phyloP scores from a whole-genome alignment of 2,888 invertebrate genomes.

The Iphiclides podalirius region DNA sequence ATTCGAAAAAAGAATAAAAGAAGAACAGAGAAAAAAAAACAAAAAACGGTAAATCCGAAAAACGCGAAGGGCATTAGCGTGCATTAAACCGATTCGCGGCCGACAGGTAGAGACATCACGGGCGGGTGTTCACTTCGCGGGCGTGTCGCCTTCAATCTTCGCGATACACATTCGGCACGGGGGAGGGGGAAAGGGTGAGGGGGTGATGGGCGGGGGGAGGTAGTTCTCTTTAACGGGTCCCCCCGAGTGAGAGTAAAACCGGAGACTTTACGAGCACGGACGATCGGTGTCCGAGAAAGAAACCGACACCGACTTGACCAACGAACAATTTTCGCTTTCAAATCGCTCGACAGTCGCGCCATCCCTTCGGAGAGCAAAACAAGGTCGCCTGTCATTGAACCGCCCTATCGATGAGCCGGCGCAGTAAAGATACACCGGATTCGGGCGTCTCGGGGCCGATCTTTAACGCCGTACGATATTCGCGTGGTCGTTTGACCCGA shows the following conservation, averaged over 20 bases:
- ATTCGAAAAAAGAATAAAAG: neutral
- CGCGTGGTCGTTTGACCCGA: slow-evolving; percentile 36
- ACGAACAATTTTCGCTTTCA: slow-evolving; percentile 14
- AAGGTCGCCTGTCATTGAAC: slow-evolving; percentile 16
- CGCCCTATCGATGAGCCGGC: slow-evolving; percentile 22
- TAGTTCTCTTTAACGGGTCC: neutral
- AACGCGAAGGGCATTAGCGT: neutral
- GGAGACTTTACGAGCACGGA: slow-evolving; percentile 5
- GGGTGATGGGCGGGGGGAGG: too few relatives aligned
- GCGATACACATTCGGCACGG: slow-evolving; percentile 1
- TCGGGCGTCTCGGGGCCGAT: too few relatives aligned
- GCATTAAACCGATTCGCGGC: slow-evolving; percentile 9
- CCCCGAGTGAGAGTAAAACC: slow-evolving; percentile 10
- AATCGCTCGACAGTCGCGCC: neutral
- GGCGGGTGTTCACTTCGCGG: neutral
- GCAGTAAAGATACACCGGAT: slow-evolving; percentile 34
- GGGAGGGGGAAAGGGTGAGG: too few relatives aligned
- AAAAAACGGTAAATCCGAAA: slow-evolving; percentile 6
- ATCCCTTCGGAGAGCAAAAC: neutral
- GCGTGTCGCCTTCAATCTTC: slow-evolving; percentile 10
- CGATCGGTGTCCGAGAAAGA: slow-evolving; percentile 1
- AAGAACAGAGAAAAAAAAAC: slow-evolving; percentile 4
- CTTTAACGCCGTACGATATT: slow-evolving; percentile 12
- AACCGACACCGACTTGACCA: neutral
- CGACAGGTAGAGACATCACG: slow-evolving; percentile 13